Percentiles rank a stretch among this genome's conserved stretches.
Evolutionary conservation across 2,113 vertebrate species (phyloP).

Genomic region (Bufo gargarizans): DNA sequence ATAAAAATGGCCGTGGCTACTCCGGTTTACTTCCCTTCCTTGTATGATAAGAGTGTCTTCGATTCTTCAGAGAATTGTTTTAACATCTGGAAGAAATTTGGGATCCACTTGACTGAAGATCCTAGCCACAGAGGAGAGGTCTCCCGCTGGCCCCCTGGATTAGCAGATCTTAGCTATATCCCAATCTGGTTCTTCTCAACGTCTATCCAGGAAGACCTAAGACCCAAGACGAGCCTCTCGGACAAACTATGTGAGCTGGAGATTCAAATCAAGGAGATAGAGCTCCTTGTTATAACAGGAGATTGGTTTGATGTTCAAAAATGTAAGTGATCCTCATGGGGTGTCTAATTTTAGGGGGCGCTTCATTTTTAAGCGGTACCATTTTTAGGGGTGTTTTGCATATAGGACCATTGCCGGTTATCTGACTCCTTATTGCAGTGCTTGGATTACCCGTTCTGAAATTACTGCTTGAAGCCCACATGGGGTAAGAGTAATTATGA

Average conservation of each 20-base stretch:
- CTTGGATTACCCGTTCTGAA: neutral
- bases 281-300: slow-evolving; percentile 68
- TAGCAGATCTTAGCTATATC: slow-evolving; percentile 71
- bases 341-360: neutral
- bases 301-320: slow-evolving; percentile 67
- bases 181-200: slow-evolving; percentile 75
- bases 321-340: slow-evolving; percentile 63
- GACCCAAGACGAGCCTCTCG: slow-evolving; percentile 10
- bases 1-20: slow-evolving; percentile 61
- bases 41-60: slow-evolving; percentile 67
- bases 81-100: slow-evolving; percentile 63
- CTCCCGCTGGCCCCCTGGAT: slow-evolving; percentile 67
- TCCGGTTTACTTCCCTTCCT: slow-evolving; percentile 70
- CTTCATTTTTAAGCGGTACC: neutral
- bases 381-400: neutral
- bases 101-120: slow-evolving; percentile 55
- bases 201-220: slow-evolving; percentile 53
- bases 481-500: neutral
- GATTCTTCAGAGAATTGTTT: slow-evolving; percentile 60
- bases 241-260: slow-evolving; percentile 69
- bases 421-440: neutral
- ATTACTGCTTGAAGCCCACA: neutral
- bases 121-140: slow-evolving; percentile 15
- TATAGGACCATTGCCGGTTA: too few species aligned
- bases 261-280: slow-evolving; percentile 69